Evolutionary conservation across 2,113 vertebrate genomes (phyloP).

Genomic region (Microtus richardsoni): DNA sequence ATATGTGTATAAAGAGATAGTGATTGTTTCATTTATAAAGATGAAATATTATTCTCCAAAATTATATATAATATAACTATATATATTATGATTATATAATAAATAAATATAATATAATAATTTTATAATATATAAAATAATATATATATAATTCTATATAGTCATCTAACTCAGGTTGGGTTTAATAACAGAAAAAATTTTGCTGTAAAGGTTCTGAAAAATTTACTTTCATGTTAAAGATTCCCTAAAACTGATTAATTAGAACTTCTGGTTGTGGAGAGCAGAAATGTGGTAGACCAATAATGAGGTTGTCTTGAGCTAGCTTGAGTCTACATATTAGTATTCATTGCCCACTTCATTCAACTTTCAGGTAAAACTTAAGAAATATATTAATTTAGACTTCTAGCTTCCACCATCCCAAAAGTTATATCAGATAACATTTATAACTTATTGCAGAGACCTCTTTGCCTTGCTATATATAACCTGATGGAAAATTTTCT

Average conservation of each 20-base stretch:
- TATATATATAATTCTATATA: background rate
- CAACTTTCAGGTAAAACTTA: background rate
- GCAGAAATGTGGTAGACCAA: background rate
- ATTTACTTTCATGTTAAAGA: background rate
- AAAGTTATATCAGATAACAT: background rate
- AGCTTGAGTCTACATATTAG: background rate
- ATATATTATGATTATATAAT: background rate
- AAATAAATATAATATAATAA: no score
- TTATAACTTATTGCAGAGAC: background rate
- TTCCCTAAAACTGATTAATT: background rate
- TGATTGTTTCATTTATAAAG: background rate
- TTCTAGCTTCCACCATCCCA: background rate
- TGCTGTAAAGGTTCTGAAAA: no score
- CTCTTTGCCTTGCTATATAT: background rate
- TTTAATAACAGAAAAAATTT: background rate
- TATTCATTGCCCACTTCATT: background rate
- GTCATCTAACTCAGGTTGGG: background rate
- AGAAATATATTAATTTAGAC: background rate
- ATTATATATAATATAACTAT: background rate
- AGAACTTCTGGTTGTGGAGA: background rate
- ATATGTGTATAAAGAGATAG: background rate
- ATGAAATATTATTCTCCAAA: background rate
- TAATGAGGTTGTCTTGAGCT: background rate
- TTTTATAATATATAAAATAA: no score
- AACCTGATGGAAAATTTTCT: background rate